Evolutionary conservation across 2,888 invertebrate species (phyloP), one percentile per base, ranked within the genome.

Genomic region (Schrankia costaestrigalis): DNA sequence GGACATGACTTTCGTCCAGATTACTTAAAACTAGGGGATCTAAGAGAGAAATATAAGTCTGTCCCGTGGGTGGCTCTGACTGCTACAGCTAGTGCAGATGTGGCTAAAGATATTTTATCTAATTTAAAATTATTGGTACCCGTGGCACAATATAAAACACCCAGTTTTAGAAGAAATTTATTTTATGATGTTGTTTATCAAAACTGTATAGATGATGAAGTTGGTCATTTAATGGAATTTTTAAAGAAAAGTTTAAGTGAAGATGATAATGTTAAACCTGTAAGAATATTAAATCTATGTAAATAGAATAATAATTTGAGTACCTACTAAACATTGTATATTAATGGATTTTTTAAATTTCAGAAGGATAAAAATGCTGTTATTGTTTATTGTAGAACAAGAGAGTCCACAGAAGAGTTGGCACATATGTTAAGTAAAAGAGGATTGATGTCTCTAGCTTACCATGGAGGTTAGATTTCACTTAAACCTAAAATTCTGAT

Each of bases 1-100:
- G 99, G 99, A 0, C 99, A 99, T 81, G 98, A 99, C 78, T 99
- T 99, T 75, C 90, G 97, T 4, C 97, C 97, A 0, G 97, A 97
- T 77, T 99, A 98, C 75, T 89, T 98, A 11, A 96, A 96, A 76
- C 84, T 99, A 12, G 97, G 97, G 8, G 59, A 73, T 31, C 56
- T 87, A 23, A 65, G 86, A 57, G 87, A 86, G 41, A 71, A 68
- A 46, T 92, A 93, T 69, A 90, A 90, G 33, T 85, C 90, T 33
- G 90, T 97, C 39, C 93, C 96, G 1, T 95, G 96, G 91, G 90
- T 99, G 30, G 98, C 98, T 0, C 85, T 99, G 26, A 99, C 99
- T 4, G 99, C 99, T 0, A 99, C 99, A 0, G 99, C 99, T 3
- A 90, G 90, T 41, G 71, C 71, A 9, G 86, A 94, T 88, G 97